Evolutionary conservation across 2,113 vertebrate species (phyloP).

Genomic region (human (Homo sapiens)): DNA sequence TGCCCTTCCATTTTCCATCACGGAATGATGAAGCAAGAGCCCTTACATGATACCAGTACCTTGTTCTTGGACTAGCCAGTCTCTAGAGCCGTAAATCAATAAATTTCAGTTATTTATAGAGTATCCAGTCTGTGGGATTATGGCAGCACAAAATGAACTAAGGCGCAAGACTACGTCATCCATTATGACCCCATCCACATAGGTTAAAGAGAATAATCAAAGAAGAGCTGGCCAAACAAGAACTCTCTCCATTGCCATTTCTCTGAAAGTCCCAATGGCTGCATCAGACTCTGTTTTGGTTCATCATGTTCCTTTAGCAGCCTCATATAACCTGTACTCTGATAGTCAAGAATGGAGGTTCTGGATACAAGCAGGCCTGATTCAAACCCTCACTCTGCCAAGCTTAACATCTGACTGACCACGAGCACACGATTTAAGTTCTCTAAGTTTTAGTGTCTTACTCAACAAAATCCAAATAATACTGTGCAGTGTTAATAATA

Average conservation of each 20-base stretch:
- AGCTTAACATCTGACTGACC: not conserved
- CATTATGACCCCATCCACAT: not conserved
- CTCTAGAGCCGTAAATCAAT: not conserved
- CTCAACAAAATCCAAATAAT: not conserved
- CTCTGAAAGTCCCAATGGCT: not conserved
- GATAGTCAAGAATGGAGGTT: not conserved
- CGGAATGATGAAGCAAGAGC: not conserved
- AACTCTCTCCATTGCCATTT: not conserved
- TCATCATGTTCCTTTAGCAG: not conserved
- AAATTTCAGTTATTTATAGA: not conserved
- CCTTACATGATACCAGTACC: not conserved
- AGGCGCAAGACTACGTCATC: not conserved
- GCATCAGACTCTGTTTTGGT: not conserved
- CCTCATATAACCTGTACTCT: not conserved
- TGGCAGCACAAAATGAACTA: not conserved
- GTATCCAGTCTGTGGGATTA: not conserved
- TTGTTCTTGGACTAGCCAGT: too few relatives aligned
- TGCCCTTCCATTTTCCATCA: not conserved
- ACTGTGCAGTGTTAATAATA: not conserved
- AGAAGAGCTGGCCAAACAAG: not conserved
- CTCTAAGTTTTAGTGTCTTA: conserved; percentile 17
- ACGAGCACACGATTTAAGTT: not conserved
- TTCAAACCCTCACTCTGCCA: not conserved
- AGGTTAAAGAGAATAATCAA: not conserved
- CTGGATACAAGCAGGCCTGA: not conserved